Base-by-base conservation (phyloP, 2,113 vertebrate genomes). In the Xenopus laevis region DNA sequence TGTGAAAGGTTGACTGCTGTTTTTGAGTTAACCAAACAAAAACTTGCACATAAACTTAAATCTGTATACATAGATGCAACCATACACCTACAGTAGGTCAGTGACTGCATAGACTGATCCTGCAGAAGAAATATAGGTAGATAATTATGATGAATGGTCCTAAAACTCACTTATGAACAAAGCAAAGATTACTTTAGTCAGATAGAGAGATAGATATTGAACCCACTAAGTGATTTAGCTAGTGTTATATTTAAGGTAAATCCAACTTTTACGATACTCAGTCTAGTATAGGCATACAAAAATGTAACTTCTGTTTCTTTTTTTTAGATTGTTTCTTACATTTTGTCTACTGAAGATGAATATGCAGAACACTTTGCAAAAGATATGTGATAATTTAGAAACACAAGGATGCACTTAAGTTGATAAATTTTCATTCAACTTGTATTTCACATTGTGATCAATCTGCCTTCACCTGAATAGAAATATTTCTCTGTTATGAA, bases 401-500 rank as follows among this genome's bases (percentile, higher is more conserved):
- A 79, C n/a, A 5, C 61, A 79, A 55, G 75, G 79, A 77, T 20
- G 4, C 61, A 70, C 53, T 68, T 64, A 15, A 68, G 61, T 72
- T 71, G 55, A 68, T 71, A 55, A 78, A 58, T 80, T 76, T 0
- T 10, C 65, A 27, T 44, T 68, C 81, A 75, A 79, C 72, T 66
- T 80, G 21, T 44, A 78, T 55, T 10, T 79, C 0, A 0, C 61
- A 4, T 76, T 72, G 68, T 72, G 59, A 74, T 74, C 72, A 64
- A 71, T 73, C 52, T 64, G n/a, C 61, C 57, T 52, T 40, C 73
- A 12, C 50, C 72, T 53, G 66, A 74, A 11, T 46, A 83, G 72
- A 68, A 62, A 79, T 71, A 30, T 69, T 62, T 69, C 67, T 58
- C 55, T 72, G 78, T 23, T 79, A 75, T 77, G 72, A 83, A 79